Evolutionary conservation across 2,888 invertebrate species (phyloP), one percentile per base, ranked within the genome.

Genomic region (Macrosoma leucophasiata): DNA sequence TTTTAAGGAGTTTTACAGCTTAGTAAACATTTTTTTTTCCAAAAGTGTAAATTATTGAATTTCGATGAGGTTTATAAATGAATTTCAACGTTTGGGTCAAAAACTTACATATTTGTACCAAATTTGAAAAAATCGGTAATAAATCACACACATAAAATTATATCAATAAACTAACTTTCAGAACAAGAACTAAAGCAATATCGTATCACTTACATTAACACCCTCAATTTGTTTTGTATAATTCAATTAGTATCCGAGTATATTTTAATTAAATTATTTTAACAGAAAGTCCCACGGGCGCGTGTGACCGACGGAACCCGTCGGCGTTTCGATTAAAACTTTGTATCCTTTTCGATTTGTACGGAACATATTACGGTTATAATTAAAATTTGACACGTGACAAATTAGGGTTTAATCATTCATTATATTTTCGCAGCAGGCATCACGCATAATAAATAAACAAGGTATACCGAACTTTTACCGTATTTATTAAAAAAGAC

Each of bases 231-330:
- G 54, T 64, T 57, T 55, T 50, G 52, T 55, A 46, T 58, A 58
- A 60, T 66, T 64, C 56, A 67, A 67, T 69, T 65, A 64, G 58
- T 58, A 37, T 19, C 18, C 15, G 30, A 30, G 50, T 57, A 51
- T 61, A 61, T 60, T 65, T 59, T 57, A 66, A 68, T 68, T 59
- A 62, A 70, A 66, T 66, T 57, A 62, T 60, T 60, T 65, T 56
- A 59, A 58, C 56, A 30, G 51, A 41, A 36, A 46, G 34, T 42
- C 58, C 61, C 49, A 38, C 39, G 51, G 56, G 59, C 48, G 48
- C 4, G 22, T 42, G 39, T 32, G 30, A 37, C 46, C 43, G 41
- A 46, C 48, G 50, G 39, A 34, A 36, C 44, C 43, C 48, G 46
- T 36, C 55, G 56, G 56, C 54, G 41, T 62, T 68, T 68, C 63